A percentile compares a stretch with the other conserved stretches of the same genome.
Conservation (phyloP, 2,113 vertebrate genomes). For the zebrafish (Danio rerio) region GRCz12tu NC_133190.1:22100501-22101000, state of each 20-base stretch:
- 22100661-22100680: neutral
- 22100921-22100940: neutral
- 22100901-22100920: neutral
- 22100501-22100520: too few species aligned
- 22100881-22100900: neutral
- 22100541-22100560: neutral
- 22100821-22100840: conserved; percentile 22
- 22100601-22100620: neutral
- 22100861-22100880: conserved; percentile 15
- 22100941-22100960: conserved; percentile 15
- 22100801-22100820: conserved; percentile 38
- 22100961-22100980: neutral
- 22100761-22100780: conserved; percentile 32
- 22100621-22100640: neutral
- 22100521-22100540: neutral
- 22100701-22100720: neutral
- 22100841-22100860: conserved; percentile 4
- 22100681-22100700: neutral
- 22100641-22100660: neutral
- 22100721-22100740: conserved; percentile 9
- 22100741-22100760: neutral
- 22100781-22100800: conserved; percentile 23
- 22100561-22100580: neutral
- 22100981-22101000: neutral
- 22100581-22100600: neutral